Conservation (phyloP, 2,797 vertebrate genomes). For the Diplodus sargus region DNA sequence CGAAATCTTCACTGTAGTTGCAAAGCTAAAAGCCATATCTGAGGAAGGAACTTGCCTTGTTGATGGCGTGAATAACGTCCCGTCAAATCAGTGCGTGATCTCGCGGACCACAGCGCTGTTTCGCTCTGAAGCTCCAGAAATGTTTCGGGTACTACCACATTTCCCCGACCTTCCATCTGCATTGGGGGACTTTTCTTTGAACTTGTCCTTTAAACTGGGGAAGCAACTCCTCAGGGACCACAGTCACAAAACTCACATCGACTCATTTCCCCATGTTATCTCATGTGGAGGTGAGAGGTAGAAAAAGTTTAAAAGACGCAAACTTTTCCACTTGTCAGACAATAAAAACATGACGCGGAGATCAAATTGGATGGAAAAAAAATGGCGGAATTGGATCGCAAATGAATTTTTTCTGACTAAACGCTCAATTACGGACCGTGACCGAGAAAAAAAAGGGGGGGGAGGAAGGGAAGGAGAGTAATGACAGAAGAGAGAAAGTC, state of each 20-base stretch:
- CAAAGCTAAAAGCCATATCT: too few species aligned
- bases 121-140: too few species aligned
- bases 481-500: constrained; percentile 40
- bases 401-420: constrained; percentile 8
- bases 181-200: too few species aligned
- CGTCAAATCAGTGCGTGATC: too few species aligned
- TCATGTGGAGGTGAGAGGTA: neutral
- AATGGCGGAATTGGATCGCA: neutral
- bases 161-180: too few species aligned
- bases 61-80: too few species aligned
- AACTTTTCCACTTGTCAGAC: neutral
- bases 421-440: neutral
- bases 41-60: too few species aligned
- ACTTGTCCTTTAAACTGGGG: too few species aligned
- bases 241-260: neutral
- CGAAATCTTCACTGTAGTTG: too few species aligned
- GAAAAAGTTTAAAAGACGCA: neutral
- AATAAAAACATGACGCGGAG: constrained; percentile 5
- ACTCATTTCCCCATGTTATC: neutral
- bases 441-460: neutral
- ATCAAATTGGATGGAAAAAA: neutral
- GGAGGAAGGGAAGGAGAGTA: constrained; percentile 3
- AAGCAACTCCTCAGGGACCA: neutral
- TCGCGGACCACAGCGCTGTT: too few species aligned
- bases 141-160: too few species aligned